Base-by-base conservation (phyloP, 2,888 invertebrate genomes). In the Nymphalis c-album region DNA sequence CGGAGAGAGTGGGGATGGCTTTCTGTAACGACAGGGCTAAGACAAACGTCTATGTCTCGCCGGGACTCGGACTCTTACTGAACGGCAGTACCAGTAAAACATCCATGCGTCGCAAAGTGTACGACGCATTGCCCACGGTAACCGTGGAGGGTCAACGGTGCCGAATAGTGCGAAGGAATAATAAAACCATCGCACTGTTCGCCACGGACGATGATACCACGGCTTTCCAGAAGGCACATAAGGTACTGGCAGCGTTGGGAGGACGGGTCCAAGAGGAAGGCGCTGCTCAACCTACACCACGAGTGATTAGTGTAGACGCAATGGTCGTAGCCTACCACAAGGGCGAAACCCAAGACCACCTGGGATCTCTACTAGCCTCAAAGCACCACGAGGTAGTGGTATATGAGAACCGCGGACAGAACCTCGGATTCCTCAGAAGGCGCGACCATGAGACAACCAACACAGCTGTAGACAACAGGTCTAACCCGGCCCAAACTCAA, bases 361-460 rank as follows among this genome's bases (percentile, higher is more conserved):
- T 40, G 20, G 67, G 58, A 13, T 63, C 64, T 50, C 20, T 64
- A 22, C 48, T 48, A 40, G 64, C 68, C 55, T 63, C 64, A 16
- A 45, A 57, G 40, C 46, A 48, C 20, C 67, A 67, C 10, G 65
- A 67, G 47, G 53, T 67, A 1, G 40, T 70, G 7, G 62, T 62
- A 8, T 70, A 70, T 13, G 70, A 70, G 22, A 31, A 64, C 62
- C 61, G 67, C 26, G 62, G 67, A 2, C 59, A 67, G 51, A 50
- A 64, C 60, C 60, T 70, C 26, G 60, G 35, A 47, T 67, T 62
- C 18, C 63, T 67, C 8, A 22, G n/a, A 46, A 35, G 6, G 7
- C 20, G 51, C 2, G 5, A 51, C 20, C 31, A 62, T 40, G 18
- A 4, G 22, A 22, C 22, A 22, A 22, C 22, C 2, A 22, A 2